phyloP scores from a whole-genome alignment of 2,797 vertebrate species.

The Cephalopachus bancanus region DNA sequence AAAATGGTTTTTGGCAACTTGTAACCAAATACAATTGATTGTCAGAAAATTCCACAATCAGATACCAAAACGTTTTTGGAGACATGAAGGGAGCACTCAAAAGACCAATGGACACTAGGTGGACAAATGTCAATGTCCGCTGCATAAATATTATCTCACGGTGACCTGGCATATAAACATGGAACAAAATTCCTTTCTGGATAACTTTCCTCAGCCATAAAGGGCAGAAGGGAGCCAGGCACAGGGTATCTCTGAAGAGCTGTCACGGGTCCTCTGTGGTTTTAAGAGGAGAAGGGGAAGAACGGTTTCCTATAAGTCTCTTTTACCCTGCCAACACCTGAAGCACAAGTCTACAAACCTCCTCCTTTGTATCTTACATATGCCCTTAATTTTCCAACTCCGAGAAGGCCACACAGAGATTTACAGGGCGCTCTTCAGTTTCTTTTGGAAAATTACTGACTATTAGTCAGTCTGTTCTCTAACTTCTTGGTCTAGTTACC shows the following conservation, averaged over 20 bases:
- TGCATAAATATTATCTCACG: background rate
- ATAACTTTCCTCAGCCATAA: background rate
- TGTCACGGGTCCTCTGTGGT: background rate
- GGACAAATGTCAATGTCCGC: background rate
- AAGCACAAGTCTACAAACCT: background rate
- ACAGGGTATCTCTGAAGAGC: background rate
- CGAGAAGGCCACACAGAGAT: slow-evolving; percentile 68
- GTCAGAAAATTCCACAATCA: slow-evolving; percentile 70
- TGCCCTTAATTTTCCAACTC: slow-evolving; percentile 44
- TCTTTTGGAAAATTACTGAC: background rate
- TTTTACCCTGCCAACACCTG: slow-evolving; percentile 5
- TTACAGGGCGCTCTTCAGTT: slow-evolving; percentile 59
- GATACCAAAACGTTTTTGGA: slow-evolving; percentile 60
- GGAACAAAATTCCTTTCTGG: slow-evolving; percentile 44
- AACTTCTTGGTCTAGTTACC: slow-evolving; percentile 72
- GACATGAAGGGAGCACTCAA: background rate
- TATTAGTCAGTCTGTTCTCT: slow-evolving; percentile 56
- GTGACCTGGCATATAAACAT: slow-evolving; percentile 62
- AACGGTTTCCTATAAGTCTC: background rate
- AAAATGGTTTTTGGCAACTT: slow-evolving; percentile 72
- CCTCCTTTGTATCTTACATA: background rate
- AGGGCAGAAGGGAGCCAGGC: slow-evolving; percentile 22
- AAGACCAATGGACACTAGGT: background rate
- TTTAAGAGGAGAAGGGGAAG: background rate
- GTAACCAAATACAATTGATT: slow-evolving; percentile 69